A percentile compares a stretch with the other conserved stretches of the same genome.
phyloP scores from a whole-genome alignment of 2,888 invertebrate genomes.

The Drosophila antonietae region DNA sequence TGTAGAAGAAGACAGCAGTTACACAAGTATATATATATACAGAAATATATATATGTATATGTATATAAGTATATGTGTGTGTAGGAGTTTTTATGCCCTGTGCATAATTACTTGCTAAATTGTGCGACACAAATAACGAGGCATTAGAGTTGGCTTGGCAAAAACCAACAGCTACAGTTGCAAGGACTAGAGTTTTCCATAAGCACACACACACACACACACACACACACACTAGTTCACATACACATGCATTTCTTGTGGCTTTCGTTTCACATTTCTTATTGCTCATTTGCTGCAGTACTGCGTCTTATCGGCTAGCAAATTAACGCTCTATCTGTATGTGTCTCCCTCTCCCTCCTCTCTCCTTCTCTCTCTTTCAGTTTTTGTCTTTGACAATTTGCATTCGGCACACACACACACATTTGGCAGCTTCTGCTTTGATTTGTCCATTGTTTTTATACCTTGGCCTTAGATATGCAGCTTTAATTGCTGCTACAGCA shows the following conservation, averaged over 20 bases:
- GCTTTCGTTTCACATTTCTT: conserved; percentile 9
- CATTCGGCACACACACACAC: conserved; percentile 12
- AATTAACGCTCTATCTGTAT: conserved; percentile 39
- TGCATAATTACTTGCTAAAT: conserved; percentile 72
- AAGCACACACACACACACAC: not conserved
- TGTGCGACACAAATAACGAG: conserved; percentile 69
- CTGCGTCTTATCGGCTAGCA: conserved; percentile 56
- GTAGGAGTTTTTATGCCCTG: conserved; percentile 31
- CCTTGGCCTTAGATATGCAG: not conserved
- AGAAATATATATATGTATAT: not conserved
- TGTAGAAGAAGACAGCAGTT: conserved; percentile 18
- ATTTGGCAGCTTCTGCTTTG: not conserved
- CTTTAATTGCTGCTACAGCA: conserved; percentile 29
- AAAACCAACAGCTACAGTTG: conserved; percentile 25
- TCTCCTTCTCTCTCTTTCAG: conserved; percentile 3
- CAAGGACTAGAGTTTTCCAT: not conserved
- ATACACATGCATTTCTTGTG: conserved; percentile 9
- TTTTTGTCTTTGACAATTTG: conserved; percentile 14
- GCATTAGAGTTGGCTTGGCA: conserved; percentile 53
- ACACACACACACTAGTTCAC: not conserved
- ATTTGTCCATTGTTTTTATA: conserved; percentile 3
- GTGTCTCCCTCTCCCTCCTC: not conserved
- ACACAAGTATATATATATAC: conserved; percentile 3
- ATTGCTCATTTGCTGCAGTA: conserved; percentile 27
- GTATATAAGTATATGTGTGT: not conserved